A percentile compares a stretch with the other conserved stretches of the same genome.
These are phyloP conservation scores for Scrobipalpa atriplicella DNA, from an alignment of 2,888 invertebrate species.

Conservation along the genomic window DNA sequence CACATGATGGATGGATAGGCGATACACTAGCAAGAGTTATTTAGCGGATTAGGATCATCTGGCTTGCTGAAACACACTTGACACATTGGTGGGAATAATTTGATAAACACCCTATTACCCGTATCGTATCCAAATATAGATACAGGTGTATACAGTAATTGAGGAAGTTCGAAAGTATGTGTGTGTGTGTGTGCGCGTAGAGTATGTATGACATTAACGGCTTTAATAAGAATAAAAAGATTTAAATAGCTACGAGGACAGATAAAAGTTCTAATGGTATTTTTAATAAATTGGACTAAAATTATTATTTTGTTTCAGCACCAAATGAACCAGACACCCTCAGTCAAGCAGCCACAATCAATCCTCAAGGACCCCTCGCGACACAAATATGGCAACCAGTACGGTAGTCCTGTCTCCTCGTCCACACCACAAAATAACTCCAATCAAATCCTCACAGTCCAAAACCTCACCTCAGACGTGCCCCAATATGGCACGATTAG, in stretches of 20 bases:
- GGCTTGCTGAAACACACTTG: background rate
- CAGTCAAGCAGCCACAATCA: slow-evolving; percentile 83
- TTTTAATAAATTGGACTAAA: slow-evolving; percentile 22
- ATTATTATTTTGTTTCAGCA: slow-evolving; percentile 64
- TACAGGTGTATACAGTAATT: no score
- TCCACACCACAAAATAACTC: slow-evolving; percentile 73
- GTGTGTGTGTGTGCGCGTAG: no score
- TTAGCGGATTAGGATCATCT: background rate
- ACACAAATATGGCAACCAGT: slow-evolving; percentile 81
- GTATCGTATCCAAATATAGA: no score
- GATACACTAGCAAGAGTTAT: slow-evolving; percentile 1
- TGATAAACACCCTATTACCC: no score
- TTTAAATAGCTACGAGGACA: no score
- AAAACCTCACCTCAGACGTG: slow-evolving; percentile 77
- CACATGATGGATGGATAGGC: slow-evolving; percentile 3
- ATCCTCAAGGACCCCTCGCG: slow-evolving; percentile 85
- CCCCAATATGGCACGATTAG: slow-evolving; percentile 80
- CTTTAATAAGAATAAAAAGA: no score
- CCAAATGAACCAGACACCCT: slow-evolving; percentile 62
- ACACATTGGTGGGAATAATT: background rate
- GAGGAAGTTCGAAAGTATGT: no score
- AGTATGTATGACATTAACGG: no score
- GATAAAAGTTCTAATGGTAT: no score
- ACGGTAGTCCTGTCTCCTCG: slow-evolving; percentile 73
- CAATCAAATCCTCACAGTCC: slow-evolving; percentile 84